Base-by-base conservation (phyloP, 2,113 vertebrate genomes). In the Bettongia penicillata region DNA sequence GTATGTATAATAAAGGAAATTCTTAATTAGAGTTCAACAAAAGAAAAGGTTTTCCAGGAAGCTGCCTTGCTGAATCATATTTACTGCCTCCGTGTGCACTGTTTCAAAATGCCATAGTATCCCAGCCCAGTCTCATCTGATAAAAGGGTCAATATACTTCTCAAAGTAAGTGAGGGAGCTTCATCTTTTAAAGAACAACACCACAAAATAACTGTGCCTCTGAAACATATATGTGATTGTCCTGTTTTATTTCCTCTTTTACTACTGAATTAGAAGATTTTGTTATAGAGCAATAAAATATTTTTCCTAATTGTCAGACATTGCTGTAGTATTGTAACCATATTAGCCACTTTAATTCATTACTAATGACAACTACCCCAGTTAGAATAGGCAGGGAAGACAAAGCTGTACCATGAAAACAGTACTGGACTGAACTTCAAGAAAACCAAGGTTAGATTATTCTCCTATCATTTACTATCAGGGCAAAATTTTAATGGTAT, bases 11-110 rank as follows among this genome's bases (percentile, higher is more conserved):
- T 84, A 84, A 84, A 43, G 43, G 68, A 84, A 43, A 43, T 96
- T 97, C 94, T 98, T 97, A 96, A 97, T 97, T 98, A 92, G 98
- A 96, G 97, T 98, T 98, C 97, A 98, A 97, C 97, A 97, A 95
- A 95, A 97, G 96, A 95, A 97, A 97, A 97, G 91, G 90, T 92
- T 95, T 84, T 90, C 96, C 53, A 93, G 97, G 90, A 95, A 96
- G 90, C 61, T 47, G 93, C 61, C 94, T 93, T 96, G 95, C 16
- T 98, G 97, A 96, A 97, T 97, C 96, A 98, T 95, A 96, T 97
- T 98, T 97, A 97, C 96, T 97, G 94, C 97, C 93, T 96, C 97
- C 97, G 95, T 94, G 95, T 77, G 95, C 94, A 97, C 97, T 97
- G 94, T 97, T 96, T 95, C 68, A 97, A 98, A 98, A 98, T 97